A percentile compares a stretch with the other conserved stretches of the same genome.
phyloP scores from a whole-genome alignment of 2,888 invertebrate genomes.

The Hyposoter didymator region DNA sequence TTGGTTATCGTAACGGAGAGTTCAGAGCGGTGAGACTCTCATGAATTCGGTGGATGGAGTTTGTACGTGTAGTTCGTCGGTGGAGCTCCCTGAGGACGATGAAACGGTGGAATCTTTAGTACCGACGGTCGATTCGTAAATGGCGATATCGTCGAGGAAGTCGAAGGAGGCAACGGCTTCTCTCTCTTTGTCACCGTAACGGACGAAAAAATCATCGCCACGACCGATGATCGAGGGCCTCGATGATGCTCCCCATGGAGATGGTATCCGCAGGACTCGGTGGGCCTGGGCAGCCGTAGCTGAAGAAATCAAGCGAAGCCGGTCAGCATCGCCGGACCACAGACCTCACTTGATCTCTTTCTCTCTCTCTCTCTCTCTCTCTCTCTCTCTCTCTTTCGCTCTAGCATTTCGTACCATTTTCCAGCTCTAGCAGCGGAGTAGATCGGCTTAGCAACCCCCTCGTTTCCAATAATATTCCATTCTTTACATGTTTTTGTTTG shows the following conservation, averaged over 20 bases:
- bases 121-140: slow-evolving; percentile 76
- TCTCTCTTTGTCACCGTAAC: slow-evolving; percentile 91
- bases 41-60: slow-evolving; percentile 73
- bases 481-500: slow-evolving; percentile 30
- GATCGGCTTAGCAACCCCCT: slow-evolving; percentile 79
- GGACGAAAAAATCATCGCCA: slow-evolving; percentile 91
- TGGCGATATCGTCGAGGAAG: slow-evolving; percentile 89
- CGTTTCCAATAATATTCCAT: slow-evolving; percentile 59
- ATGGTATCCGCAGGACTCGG: slow-evolving; percentile 81
- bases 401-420: slow-evolving; percentile 64
- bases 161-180: slow-evolving; percentile 93
- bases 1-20: slow-evolving; percentile 1
- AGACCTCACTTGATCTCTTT: slow-evolving; percentile 77
- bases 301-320: slow-evolving; percentile 70
- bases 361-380: slow-evolving; percentile 47
- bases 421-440: slow-evolving; percentile 79
- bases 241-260: slow-evolving; percentile 83
- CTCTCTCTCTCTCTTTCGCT: slow-evolving; percentile 59
- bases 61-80: slow-evolving; percentile 66
- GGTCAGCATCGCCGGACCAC: slow-evolving; percentile 77
- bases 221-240: slow-evolving; percentile 91
- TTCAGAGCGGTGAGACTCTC: slow-evolving; percentile 78
- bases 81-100: slow-evolving; percentile 66
- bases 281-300: slow-evolving; percentile 83
- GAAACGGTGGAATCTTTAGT: slow-evolving; percentile 50